Evolutionary conservation across 2,797 vertebrate species (phyloP), one percentile per base, ranked within the genome.

Genomic region (Clarias platycephalus): DNA sequence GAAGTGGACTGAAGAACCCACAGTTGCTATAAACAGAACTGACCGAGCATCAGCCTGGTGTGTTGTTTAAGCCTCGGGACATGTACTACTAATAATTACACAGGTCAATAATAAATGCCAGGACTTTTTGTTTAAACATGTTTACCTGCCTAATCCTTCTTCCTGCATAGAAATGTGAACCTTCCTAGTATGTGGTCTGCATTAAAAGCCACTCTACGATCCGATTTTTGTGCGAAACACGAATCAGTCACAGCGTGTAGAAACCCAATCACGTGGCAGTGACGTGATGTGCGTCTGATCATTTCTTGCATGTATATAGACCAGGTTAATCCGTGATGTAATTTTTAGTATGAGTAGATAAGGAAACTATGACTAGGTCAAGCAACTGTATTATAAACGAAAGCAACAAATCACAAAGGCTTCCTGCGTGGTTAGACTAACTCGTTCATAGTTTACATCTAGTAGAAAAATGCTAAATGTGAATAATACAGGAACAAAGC

Each of bases 391-490:
- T 93, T 91, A 34, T 92, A 87, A 90, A 95, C 92, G 85, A 89
- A 93, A 94, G 93, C 93, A 95, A 95, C 94, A 87, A 91, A 94
- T 95, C 95, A 96, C 94, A 92, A 92, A 94, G 86, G 93, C 95
- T 96, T 95, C 94, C 94, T 93, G 89, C 20, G 63, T 91, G 84
- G 86, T 92, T 92, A 92, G 87, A 92, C 78, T 91, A 87, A 90
- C 86, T 89, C 90, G 87, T 88, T 91, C 81, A 92, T 92, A 93
- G 92, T 88, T 90, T 92, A 91, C 88, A 89, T 88, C 88, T 84
- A 90, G 83, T 87, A 83, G 86, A 82, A 77, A 85, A 87, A 85
- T 89, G 74, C 83, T 85, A 89, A 91, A 89, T 86, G 24, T 89
- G 85, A 87, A 87, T 66, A 80, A 64, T 71, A 86, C 88, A 83